Base-by-base conservation (phyloP, 1,140 invertebrate species). In the Melitaea cinxia region DNA sequence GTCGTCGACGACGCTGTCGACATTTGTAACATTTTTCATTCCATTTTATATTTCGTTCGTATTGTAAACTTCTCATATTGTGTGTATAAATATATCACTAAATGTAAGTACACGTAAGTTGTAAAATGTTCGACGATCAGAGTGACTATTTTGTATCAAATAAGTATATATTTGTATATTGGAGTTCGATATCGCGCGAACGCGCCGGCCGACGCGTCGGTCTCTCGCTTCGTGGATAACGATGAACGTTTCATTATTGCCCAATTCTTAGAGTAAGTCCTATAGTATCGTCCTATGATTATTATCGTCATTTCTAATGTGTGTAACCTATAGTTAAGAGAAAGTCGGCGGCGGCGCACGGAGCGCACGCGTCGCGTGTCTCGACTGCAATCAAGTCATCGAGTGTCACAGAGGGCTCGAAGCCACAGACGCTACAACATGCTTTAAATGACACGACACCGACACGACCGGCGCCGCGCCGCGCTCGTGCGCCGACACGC, bases 91-190 rank as follows among this genome's bases (percentile, higher is more conserved):
- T 54, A 56, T 57, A 50, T 33, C 12, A 52, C 14, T 52, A 47
- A 37, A 35, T 52, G 23, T 52, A 47, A n/a, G 23, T 23, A 28
- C n/a, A 42, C 24, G 30, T 53, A 61, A 61, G 59, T 52, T 61
- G 59, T 61, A 53, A 61, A 53, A 61, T 61, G 49, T 53, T 61
- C 49, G 12, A n/a, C 45, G 45, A 59, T 47, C 55, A 70, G 62
- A 65, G 68, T 61, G 28, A 60, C 57, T 70, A 70, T 70, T 70
- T 70, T 70, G 17, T 61, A 53, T 26, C 33, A 28, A 26, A 26
- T 30, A 45, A 47, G 42, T 33, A 53, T 52, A 61, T 53, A 53
- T 53, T 61, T 53, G 33, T 61, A 61, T 61, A 61, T 39, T 56
- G 14, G 53, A 37, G 28, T 30, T 5, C 2, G 53, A 39, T 39